A percentile compares a stretch with the other conserved stretches of the same genome.
phyloP scores from a whole-genome alignment of 2,888 invertebrate genomes.

The Masnerella sp. region DNA sequence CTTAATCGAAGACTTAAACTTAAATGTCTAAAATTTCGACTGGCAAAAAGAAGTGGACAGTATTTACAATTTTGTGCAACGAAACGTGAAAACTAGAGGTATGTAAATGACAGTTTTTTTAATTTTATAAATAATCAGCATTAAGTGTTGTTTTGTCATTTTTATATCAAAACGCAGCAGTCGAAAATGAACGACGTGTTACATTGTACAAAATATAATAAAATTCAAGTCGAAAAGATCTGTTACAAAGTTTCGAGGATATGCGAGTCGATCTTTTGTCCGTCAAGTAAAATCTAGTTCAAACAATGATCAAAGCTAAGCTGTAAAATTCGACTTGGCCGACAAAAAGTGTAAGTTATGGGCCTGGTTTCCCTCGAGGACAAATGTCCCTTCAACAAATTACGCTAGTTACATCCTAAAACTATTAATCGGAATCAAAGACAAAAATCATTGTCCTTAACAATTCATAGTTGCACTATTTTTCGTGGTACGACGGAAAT shows the following conservation, averaged over 20 bases:
- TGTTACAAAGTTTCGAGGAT: conserved; percentile 46
- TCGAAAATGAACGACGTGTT: conserved; percentile 18
- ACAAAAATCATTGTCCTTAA: too few species aligned
- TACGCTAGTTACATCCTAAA: not conserved
- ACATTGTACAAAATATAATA: conserved; percentile 46
- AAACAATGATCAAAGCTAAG: not conserved
- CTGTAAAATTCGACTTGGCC: conserved; percentile 8
- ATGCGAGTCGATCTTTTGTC: conserved; percentile 14
- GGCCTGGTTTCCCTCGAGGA: conserved; percentile 3
- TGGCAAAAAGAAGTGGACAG: conserved; percentile 1
- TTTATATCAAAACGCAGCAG: conserved; percentile 29
- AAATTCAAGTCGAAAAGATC: conserved; percentile 38
- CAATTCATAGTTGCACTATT: too few species aligned
- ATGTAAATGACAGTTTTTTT: conserved; percentile 24
- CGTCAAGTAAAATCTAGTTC: conserved; percentile 17
- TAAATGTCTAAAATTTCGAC: not conserved
- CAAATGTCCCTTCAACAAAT: too few species aligned
- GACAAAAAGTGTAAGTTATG: conserved; percentile 27
- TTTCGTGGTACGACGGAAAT: too few species aligned
- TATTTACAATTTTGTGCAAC: not conserved
- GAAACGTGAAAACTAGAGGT: conserved; percentile 3
- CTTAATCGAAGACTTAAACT: conserved; percentile 11
- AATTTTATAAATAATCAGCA: conserved; percentile 33
- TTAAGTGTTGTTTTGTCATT: conserved; percentile 18
- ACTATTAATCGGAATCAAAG: too few species aligned